phyloP scores from a whole-genome alignment of 2,113 vertebrate genomes.

The Potamarius usumacintae region DNA sequence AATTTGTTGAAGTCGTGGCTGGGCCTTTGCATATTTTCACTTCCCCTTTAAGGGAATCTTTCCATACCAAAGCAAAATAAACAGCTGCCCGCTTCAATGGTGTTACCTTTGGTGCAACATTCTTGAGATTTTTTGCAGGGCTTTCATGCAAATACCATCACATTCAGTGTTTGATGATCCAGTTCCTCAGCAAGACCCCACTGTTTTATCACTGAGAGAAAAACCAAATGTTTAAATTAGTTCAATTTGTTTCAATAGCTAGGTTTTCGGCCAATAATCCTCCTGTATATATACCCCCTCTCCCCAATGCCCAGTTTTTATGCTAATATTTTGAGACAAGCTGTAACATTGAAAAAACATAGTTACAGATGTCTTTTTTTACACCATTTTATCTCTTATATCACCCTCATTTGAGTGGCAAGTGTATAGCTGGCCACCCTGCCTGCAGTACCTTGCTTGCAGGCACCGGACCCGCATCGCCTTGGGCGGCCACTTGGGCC shows the following conservation, averaged over 20 bases:
- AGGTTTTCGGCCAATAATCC: neutral
- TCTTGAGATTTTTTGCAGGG: constrained; percentile 58
- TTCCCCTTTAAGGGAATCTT: constrained; percentile 75
- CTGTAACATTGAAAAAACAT: neutral
- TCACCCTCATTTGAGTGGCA: constrained; percentile 58
- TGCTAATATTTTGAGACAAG: neutral
- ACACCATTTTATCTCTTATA: constrained; percentile 38
- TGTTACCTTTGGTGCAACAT: constrained; percentile 58
- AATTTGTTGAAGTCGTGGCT: constrained; percentile 63
- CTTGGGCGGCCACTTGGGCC: constrained; percentile 75
- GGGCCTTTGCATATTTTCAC: constrained; percentile 76
- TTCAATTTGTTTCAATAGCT: neutral
- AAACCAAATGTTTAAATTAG: neutral
- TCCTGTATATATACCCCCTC: neutral
- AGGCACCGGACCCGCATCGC: constrained; percentile 66
- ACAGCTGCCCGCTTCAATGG: constrained; percentile 62
- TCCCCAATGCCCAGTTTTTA: neutral
- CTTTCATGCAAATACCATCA: constrained; percentile 45
- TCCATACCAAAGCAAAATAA: constrained; percentile 66
- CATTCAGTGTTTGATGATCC: constrained; percentile 23
- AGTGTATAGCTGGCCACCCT: constrained; percentile 57
- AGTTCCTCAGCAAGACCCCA: neutral
- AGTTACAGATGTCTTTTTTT: neutral
- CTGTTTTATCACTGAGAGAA: neutral
- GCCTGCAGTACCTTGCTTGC: constrained; percentile 49